Base-by-base conservation (phyloP, 1,140 invertebrate genomes). In the Drosophila oshimai region DNA sequence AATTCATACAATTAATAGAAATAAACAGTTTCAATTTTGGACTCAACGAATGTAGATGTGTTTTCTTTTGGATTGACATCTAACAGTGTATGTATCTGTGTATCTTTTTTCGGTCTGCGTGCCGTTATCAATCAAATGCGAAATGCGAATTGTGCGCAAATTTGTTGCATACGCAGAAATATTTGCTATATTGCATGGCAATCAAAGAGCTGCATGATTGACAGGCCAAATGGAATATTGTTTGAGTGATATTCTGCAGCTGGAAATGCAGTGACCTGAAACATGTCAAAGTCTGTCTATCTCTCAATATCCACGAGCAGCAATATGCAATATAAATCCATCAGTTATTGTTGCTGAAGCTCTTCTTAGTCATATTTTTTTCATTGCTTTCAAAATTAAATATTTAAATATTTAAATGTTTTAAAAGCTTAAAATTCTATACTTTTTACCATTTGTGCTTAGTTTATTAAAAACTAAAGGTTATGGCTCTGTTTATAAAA, bases 131-230 rank as follows among this genome's bases (percentile, higher is more conserved):
- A 70, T 71, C 68, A 71, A 70, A 69, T 47, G 36, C 65, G 64
- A 70, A 70, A 69, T 69, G 65, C 65, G 65, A 69, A 69, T 70
- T 70, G 64, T 70, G 67, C 67, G 67, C 64, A 70, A 69, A 70
- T 69, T 70, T 70, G 51, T 70, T 70, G 67, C 61, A 65, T 65
- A 65, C 61, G 61, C 67, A 70, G 36, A 54, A 70, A 70, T 70
- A 57, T 57, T 55, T 64, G 42, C 26, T 64, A 65, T 65, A 50
- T 65, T 64, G 61, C 61, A 50, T 64, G 61, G 61, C 61, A 65
- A 65, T 65, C 61, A 65, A 64, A 64, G 58, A 15, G 13, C 26
- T 24, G 15, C 26, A 39, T 65, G 61, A 65, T 65, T 65, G 61
- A 65, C 61, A 64, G 33, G 4, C 26, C 18, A 37, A 65, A 49